phyloP scores from a whole-genome alignment of 2,797 vertebrate species.

The Holocentrus rufus region DNA sequence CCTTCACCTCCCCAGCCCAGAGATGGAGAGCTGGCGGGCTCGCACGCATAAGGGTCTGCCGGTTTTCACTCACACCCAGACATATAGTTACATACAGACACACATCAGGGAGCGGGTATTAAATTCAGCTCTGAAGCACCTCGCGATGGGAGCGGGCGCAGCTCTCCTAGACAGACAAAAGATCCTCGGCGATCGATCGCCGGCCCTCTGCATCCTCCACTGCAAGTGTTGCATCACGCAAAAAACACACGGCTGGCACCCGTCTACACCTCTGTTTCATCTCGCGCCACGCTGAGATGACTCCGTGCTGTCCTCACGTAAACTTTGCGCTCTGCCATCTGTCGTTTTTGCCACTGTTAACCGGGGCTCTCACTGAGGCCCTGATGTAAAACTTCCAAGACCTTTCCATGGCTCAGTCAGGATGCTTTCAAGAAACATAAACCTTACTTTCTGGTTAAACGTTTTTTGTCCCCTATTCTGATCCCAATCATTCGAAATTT shows the following conservation, averaged over 20 bases:
- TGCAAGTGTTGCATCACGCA: conserved; percentile 4
- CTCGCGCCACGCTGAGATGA: neutral
- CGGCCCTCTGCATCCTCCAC: conserved; percentile 21
- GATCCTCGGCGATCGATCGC: conserved; percentile 40
- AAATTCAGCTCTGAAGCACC: conserved; percentile 47
- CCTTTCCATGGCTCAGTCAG: too few relatives aligned
- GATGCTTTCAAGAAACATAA: too few relatives aligned
- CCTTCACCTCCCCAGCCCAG: conserved; percentile 65
- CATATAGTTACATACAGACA: neutral
- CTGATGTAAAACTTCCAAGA: neutral
- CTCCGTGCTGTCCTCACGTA: neutral
- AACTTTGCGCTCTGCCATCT: neutral
- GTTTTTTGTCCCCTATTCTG: too few relatives aligned
- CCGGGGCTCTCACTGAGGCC: neutral
- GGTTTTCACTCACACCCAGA: conserved; percentile 16
- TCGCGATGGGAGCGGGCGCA: conserved; percentile 27
- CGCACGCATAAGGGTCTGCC: conserved; percentile 22
- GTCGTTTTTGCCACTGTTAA: neutral
- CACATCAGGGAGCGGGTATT: conserved; percentile 34
- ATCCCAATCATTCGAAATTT: too few relatives aligned
- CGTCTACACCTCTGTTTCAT: neutral
- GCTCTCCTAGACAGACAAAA: conserved; percentile 25
- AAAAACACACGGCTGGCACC: neutral
- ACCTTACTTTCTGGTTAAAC: too few relatives aligned
- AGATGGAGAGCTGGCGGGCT: conserved; percentile 55